Percentiles rank a stretch among this genome's conserved stretches.
These are phyloP conservation scores for Plemyria rubiginata DNA, from an alignment of 2,888 invertebrate species.

Conservation along the genomic window DNA sequence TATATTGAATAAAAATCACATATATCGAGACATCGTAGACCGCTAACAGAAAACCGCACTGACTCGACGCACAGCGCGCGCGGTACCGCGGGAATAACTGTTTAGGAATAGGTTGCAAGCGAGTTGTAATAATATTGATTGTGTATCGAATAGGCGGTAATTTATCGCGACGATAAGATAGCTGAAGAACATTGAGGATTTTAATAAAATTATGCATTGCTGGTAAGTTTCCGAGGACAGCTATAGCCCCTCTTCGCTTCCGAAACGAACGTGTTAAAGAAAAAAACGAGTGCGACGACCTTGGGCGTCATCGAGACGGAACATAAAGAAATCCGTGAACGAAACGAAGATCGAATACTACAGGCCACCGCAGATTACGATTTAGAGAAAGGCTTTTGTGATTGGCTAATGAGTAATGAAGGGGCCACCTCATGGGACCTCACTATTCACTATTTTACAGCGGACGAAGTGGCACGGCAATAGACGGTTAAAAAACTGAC, in stretches of 20 bases:
- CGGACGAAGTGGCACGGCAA: slow-evolving; percentile 52
- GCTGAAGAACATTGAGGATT: slow-evolving; percentile 41
- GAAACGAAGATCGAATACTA: slow-evolving; percentile 53
- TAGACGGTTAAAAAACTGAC: slow-evolving; percentile 52
- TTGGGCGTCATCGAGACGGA: slow-evolving; percentile 48
- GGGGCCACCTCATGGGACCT: slow-evolving; percentile 52
- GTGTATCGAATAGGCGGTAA: slow-evolving; percentile 74
- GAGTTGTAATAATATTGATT: slow-evolving; percentile 71
- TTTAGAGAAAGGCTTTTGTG: slow-evolving; percentile 55
- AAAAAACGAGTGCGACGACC: slow-evolving; percentile 53
- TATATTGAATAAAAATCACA: slow-evolving; percentile 35
- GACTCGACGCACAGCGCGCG: slow-evolving; percentile 51
- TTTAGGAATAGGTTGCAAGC: too few relatives aligned
- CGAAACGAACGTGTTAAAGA: slow-evolving; percentile 31
- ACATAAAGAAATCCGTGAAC: slow-evolving; percentile 41
- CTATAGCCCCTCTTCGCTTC: slow-evolving; percentile 19
- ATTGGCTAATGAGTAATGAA: slow-evolving; percentile 46
- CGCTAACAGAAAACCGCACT: slow-evolving; percentile 37
- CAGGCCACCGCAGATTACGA: slow-evolving; percentile 56
- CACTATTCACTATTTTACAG: slow-evolving; percentile 47
- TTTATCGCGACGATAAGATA: slow-evolving; percentile 82
- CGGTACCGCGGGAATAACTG: slow-evolving; percentile 75
- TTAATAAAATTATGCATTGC: slow-evolving; percentile 52
- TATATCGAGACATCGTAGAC: slow-evolving; percentile 27
- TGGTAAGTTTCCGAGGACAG: slow-evolving; percentile 49